phyloP scores from a whole-genome alignment of 2,113 vertebrate species.

The Microtus oregoni region DNA sequence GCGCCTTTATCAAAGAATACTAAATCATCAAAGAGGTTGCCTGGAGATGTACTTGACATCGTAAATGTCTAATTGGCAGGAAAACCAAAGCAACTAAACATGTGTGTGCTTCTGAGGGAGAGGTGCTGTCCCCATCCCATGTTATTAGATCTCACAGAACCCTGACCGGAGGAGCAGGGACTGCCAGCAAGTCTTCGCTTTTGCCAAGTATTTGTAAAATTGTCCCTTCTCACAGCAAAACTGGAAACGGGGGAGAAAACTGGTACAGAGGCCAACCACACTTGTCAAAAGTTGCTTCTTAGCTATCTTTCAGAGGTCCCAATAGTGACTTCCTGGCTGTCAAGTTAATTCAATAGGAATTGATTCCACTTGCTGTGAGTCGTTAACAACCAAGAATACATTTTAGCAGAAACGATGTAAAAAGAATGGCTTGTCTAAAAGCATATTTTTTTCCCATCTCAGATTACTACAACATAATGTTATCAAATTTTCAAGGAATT shows the following conservation, averaged over 20 bases:
- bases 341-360: constrained; percentile 73
- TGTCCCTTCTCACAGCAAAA: constrained; percentile 74
- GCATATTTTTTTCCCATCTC: constrained; percentile 37
- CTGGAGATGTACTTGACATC: constrained; percentile 67
- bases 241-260: constrained; percentile 60
- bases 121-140: constrained; percentile 46
- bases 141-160: constrained; percentile 76
- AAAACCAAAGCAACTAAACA: constrained; percentile 76
- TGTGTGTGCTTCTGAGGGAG: constrained; percentile 61
- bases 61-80: constrained; percentile 71
- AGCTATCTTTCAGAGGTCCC: constrained; percentile 2
- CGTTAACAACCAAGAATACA: constrained; percentile 68
- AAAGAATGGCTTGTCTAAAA: constrained; percentile 61
- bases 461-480: constrained; percentile 37
- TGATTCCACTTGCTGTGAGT: constrained; percentile 25
- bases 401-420: constrained; percentile 37
- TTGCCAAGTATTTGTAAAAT: constrained; percentile 75
- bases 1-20: constrained; percentile 26
- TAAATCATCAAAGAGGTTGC: constrained; percentile 58
- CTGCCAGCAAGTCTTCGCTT: background rate
- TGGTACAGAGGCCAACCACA: background rate
- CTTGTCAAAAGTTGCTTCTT: constrained; percentile 28
- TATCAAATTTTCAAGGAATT: background rate
- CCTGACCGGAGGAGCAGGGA: constrained; percentile 63
- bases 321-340: background rate